Conservation (phyloP, 2,797 vertebrate genomes). For the Clarias fuscus region DNA sequence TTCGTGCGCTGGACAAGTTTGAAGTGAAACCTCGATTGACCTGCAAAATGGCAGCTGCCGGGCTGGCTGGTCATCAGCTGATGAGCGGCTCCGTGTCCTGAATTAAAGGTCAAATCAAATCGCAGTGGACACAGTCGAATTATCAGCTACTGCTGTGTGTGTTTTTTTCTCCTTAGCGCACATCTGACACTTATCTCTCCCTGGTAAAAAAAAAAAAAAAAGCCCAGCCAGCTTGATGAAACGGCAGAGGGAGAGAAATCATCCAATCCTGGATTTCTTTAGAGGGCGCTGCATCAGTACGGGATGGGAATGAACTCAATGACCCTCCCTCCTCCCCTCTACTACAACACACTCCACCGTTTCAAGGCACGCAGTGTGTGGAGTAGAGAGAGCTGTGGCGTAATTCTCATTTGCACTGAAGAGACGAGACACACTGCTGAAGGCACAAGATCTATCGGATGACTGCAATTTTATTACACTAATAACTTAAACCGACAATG, state of each 20-base stretch:
- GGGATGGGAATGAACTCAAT: slow-evolving; percentile 74
- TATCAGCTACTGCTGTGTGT: background rate
- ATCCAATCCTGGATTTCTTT: slow-evolving; percentile 63
- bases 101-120: slow-evolving; percentile 34
- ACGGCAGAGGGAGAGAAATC: slow-evolving; percentile 59
- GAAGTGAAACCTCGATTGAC: slow-evolving; percentile 65
- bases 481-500: background rate
- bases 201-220: slow-evolving; percentile 43
- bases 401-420: slow-evolving; percentile 3
- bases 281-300: slow-evolving; percentile 62
- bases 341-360: slow-evolving; percentile 22
- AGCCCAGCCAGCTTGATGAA: slow-evolving; percentile 59
- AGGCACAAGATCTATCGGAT: background rate
- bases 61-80: slow-evolving; percentile 49
- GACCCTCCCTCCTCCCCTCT: slow-evolving; percentile 53
- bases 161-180: slow-evolving; percentile 42
- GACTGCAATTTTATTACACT: background rate
- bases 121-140: background rate
- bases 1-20: slow-evolving; percentile 54
- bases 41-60: slow-evolving; percentile 71
- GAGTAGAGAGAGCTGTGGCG: slow-evolving; percentile 21
- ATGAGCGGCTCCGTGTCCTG: slow-evolving; percentile 45
- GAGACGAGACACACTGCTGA: background rate
- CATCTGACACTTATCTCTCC: slow-evolving; percentile 57
- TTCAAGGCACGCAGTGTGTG: slow-evolving; percentile 33